Base-by-base conservation (phyloP, 2,797 vertebrate genomes). In the Peromyscus nudipes region DNA sequence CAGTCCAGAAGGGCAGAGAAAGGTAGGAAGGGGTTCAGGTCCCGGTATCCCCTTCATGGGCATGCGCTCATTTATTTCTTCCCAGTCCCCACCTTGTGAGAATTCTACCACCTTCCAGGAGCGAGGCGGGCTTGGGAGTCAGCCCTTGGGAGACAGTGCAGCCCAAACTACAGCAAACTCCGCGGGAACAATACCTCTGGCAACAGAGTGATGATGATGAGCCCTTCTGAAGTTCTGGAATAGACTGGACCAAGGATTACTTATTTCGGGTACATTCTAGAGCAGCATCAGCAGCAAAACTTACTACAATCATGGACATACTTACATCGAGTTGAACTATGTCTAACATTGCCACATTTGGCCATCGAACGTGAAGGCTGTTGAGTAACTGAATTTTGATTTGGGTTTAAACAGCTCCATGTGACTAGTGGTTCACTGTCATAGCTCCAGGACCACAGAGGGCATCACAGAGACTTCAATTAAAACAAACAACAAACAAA, bases 241-340 rank as follows among this genome's bases (percentile, higher is more conserved):
- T 73, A 57, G 85, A 73, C 6, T 55, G 73, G 10, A 31, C 64
- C 87, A 57, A 90, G 80, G 86, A 73, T 57, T 55, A 75, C 29
- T 95, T 76, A 21, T 95, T 93, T 96, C 34, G 76, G 75, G 34
- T 64, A 71, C 52, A 71, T 88, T 71, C 60, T 83, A 89, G 69
- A 82, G 46, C 1, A 75, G 40, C 34, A 60, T 52, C 80, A 21
- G 49, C 62, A 77, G 3, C 0, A 89, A 65, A 69, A 85, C 19
- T 81, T 75, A 83, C 29, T 82, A 60, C n/a, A 75, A 13, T 75
- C 62, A 71, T 46, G 62, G 60, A 65, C 23, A 43, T 81, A 1
- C 81, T 89, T 87, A 6, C 71, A 62, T 83, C 9, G 80, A 12
- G 19, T 77, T 14, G 81, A 52, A 43, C 64, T 71, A 89, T 52